Percentiles rank a stretch among this genome's conserved stretches.
Evolutionary conservation across 2,797 vertebrate genomes (phyloP).

Genomic region (Tolypeutes matacus): DNA sequence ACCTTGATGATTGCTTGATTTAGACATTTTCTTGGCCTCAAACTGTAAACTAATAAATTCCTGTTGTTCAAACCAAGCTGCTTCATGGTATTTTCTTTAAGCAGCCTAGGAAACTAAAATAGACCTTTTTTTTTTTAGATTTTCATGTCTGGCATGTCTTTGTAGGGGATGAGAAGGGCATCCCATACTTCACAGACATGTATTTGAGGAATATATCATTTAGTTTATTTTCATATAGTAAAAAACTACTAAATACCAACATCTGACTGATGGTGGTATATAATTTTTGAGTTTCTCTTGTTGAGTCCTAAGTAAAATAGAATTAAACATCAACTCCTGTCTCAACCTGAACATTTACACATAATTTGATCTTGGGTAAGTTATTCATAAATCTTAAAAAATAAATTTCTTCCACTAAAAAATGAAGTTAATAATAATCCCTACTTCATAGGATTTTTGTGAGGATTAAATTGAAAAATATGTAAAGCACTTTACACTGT

Average conservation of each 20-base stretch:
- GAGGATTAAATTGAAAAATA: background rate
- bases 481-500: background rate
- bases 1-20: too few relatives aligned
- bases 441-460: too few relatives aligned
- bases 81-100: too few relatives aligned
- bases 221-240: background rate
- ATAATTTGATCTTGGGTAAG: background rate
- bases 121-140: background rate
- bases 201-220: background rate
- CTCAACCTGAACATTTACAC: background rate
- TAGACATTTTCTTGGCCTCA: too few relatives aligned
- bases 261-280: background rate
- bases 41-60: too few relatives aligned
- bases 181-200: background rate
- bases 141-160: background rate
- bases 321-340: slow-evolving; percentile 31
- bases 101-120: too few relatives aligned
- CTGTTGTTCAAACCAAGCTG: too few relatives aligned
- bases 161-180: background rate
- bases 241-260: slow-evolving; percentile 4
- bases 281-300: slow-evolving; percentile 6
- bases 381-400: slow-evolving; percentile 43
- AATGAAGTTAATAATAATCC: background rate
- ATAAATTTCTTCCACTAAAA: background rate
- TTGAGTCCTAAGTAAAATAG: background rate